Conservation (phyloP, 2,888 invertebrate species). For the Serripes groenlandicus region DNA sequence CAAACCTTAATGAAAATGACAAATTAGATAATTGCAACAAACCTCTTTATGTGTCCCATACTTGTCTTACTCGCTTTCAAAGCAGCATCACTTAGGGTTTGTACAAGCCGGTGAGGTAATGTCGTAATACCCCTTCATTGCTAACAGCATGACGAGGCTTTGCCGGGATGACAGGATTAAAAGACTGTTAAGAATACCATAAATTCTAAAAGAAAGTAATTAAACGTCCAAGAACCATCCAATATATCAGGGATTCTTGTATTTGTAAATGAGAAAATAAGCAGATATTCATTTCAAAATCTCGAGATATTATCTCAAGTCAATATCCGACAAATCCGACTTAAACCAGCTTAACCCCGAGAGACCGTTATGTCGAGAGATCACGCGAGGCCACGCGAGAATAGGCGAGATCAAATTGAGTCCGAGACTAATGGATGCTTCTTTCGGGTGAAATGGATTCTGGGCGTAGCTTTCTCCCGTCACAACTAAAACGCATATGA, state of each 20-base stretch:
- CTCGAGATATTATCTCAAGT: constrained; percentile 57
- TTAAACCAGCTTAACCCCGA: constrained; percentile 67
- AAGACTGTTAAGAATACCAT: constrained; percentile 44
- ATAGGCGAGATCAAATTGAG: constrained; percentile 21
- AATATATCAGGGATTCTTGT: constrained; percentile 43
- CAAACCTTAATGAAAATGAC: too few species aligned
- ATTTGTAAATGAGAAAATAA: constrained; percentile 69
- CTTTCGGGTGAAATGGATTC: too few species aligned
- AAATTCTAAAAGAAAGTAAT: constrained; percentile 62
- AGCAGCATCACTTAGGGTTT: too few species aligned
- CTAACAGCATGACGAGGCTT: neutral
- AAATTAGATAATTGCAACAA: too few species aligned
- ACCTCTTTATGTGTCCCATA: too few species aligned
- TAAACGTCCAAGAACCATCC: constrained; percentile 62
- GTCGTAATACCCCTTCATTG: too few species aligned
- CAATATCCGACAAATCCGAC: constrained; percentile 63
- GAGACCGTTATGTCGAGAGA: constrained; percentile 61
- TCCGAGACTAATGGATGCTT: constrained; percentile 18
- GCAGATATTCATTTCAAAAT: constrained; percentile 61
- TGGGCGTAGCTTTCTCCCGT: too few species aligned
- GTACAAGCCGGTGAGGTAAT: too few species aligned
- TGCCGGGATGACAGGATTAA: constrained; percentile 14
- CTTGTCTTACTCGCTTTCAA: too few species aligned
- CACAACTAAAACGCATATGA: too few species aligned
- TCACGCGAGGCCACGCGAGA: constrained; percentile 44